Conservation (phyloP, 2,113 vertebrate species). For the Scomber scombrus region DNA sequence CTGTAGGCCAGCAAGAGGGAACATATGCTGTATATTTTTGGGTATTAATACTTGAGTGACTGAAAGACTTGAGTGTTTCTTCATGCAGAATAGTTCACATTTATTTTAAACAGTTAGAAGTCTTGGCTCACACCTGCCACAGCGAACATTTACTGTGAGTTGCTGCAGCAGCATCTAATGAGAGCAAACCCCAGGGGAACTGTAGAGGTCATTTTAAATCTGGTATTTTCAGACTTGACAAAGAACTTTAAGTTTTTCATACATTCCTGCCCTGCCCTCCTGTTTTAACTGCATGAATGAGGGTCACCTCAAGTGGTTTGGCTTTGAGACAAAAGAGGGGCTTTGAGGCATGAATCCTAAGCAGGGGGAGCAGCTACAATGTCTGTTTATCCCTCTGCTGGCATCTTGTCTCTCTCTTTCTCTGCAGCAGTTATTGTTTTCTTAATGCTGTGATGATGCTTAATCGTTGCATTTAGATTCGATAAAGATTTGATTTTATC, state of each 20-base stretch:
- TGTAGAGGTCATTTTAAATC: conserved; percentile 85
- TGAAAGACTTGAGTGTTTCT: conserved; percentile 44
- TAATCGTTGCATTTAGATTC: conserved; percentile 56
- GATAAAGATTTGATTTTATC: conserved; percentile 59
- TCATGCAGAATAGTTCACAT: conserved; percentile 47
- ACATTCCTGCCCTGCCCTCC: conserved; percentile 80
- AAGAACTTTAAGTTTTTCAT: conserved; percentile 80
- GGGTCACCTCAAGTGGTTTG: conserved; percentile 86
- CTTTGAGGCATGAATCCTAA: conserved; percentile 80
- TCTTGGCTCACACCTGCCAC: conserved; percentile 72
- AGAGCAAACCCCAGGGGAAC: conserved; percentile 82
- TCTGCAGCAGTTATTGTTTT: conserved; percentile 54
- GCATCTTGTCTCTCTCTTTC: conserved; percentile 43
- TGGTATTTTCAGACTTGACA: conserved; percentile 84
- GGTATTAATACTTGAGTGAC: conserved; percentile 27
- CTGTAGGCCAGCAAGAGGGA: conserved; percentile 39
- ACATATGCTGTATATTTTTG: conserved; percentile 49
- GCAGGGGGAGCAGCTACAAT: conserved; percentile 65
- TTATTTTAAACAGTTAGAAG: conserved; percentile 63
- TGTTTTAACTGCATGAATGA: conserved; percentile 83
- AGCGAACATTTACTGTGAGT: conserved; percentile 60
- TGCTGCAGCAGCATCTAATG: conserved; percentile 79
- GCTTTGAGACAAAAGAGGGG: conserved; percentile 80
- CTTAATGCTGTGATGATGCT: conserved; percentile 35
- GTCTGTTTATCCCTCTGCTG: conserved; percentile 73